Evolutionary conservation across 2,797 vertebrate species (phyloP).

Genomic region (Eurystomus glaucurus): DNA sequence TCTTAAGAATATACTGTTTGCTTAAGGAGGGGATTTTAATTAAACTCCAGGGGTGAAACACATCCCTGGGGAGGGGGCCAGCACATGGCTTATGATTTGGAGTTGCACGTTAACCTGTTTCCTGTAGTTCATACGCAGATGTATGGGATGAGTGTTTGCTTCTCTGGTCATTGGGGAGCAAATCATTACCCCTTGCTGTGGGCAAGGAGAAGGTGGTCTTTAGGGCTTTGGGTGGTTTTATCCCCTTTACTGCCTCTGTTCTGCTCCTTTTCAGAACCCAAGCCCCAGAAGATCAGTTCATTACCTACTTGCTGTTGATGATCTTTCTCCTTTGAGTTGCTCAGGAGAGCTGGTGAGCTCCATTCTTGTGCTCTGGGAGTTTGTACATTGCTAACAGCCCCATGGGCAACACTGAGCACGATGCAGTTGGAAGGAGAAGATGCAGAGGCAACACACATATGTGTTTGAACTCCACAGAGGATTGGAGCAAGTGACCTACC

Average conservation of each 20-base stretch:
- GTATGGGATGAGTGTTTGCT: not conserved
- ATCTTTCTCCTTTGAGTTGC: not conserved
- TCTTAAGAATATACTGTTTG: constrained; percentile 1
- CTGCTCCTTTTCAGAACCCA: not conserved
- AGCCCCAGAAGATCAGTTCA: not conserved
- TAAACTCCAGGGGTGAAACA: constrained; percentile 37
- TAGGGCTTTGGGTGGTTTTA: not conserved
- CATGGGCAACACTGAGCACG: rapidly evolving
- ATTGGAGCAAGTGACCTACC: rapidly evolving
- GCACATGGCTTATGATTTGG: not conserved
- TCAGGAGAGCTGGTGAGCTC: not conserved
- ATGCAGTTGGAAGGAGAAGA: not conserved
- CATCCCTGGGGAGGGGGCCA: not conserved
- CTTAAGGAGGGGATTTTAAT: constrained; percentile 34
- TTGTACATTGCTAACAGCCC: not conserved
- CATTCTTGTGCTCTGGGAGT: not conserved
- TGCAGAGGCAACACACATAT: not conserved
- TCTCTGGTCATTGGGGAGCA: not conserved
- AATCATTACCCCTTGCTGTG: not conserved
- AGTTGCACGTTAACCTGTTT: not conserved
- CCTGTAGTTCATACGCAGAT: not conserved
- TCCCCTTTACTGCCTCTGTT: not conserved
- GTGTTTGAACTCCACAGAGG: not conserved
- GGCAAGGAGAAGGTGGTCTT: not conserved
- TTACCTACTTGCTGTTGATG: not conserved